Evolutionary conservation across 2,888 invertebrate genomes (phyloP), one percentile per base, ranked within the genome.

Genomic region (Tyria jacobaeae): DNA sequence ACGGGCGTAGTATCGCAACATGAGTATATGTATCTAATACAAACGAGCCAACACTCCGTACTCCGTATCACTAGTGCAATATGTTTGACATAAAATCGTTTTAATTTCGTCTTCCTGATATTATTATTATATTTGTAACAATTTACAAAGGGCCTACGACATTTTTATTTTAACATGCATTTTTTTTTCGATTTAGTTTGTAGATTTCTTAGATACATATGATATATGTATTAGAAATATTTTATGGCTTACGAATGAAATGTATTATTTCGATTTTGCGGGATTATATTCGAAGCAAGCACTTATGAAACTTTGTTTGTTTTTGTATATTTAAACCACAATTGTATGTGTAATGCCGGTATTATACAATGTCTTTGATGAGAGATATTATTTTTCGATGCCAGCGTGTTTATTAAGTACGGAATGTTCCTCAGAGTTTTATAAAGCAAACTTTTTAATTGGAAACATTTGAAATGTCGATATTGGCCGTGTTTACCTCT

Each of bases 61-160:
- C 49, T 62, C 63, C 56, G 62, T 66, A 59, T 75, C 61, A 48
- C 52, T 64, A 74, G 83, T 84, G 84, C 84, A 84, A 84, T 84
- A 81, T 78, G 76, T 81, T 80, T 78, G 79, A 82, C 79, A 72
- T 70, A 51, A 59, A 68, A 70, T 68, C 71, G 57, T 69, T 73
- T 75, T 75, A 76, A 66, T 76, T 85, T 86, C 72, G 87, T 87
- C 87, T 87, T 87, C 87, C 87, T 83, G 71, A 55, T 71, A 73
- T 68, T 57, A 67, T 63, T 50, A 64, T 75, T 78, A 78, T 80
- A 80, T 79, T 78, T 80, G 75, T 83, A 84, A 77, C 67, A 71
- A 73, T 79, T 80, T 81, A 79, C 79, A 81, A 80, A 83, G 73
- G 86, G 87, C 87, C 87, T 86, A 85, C 78, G 61, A 73, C 72